phyloP scores from a whole-genome alignment of 2,888 invertebrate species.

The Heteropelma amictum region DNA sequence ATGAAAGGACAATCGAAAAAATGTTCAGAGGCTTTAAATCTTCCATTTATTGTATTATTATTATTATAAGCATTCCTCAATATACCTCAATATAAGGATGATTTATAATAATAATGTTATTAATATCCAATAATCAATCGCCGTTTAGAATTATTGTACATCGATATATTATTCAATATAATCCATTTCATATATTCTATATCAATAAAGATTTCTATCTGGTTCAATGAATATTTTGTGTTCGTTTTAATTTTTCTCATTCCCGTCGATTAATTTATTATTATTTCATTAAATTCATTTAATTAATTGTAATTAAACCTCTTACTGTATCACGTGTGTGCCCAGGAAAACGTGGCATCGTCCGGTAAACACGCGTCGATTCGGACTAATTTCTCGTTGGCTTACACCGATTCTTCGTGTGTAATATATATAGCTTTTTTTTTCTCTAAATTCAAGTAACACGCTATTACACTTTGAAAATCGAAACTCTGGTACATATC shows the following conservation, averaged over 20 bases:
- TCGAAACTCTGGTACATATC: constrained; percentile 42
- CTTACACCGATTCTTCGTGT: constrained; percentile 29
- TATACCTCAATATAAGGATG: constrained; percentile 23
- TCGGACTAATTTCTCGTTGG: constrained; percentile 43
- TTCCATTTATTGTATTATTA: constrained; percentile 38
- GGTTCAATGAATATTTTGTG: constrained; percentile 66
- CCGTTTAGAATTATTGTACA: constrained; percentile 76
- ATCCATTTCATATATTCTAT: constrained; percentile 75
- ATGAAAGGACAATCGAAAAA: no score
- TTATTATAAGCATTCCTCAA: constrained; percentile 22
- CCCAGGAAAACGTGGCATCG: constrained; percentile 69
- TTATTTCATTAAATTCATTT: constrained; percentile 50
- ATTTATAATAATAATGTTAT: constrained; percentile 61
- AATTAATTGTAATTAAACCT: constrained; percentile 53
- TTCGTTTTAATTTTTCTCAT: constrained; percentile 50
- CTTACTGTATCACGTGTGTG: constrained; percentile 71
- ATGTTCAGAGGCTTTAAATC: constrained; percentile 27
- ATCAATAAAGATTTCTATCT: constrained; percentile 74
- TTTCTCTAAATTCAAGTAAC: constrained; percentile 9
- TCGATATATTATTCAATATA: constrained; percentile 77
- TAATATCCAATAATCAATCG: constrained; percentile 71
- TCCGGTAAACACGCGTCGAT: constrained; percentile 65
- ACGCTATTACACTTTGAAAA: constrained; percentile 38
- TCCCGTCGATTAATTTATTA: constrained; percentile 63
- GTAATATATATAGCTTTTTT: constrained; percentile 17